Conservation (phyloP, 2,797 vertebrate genomes). For the Dendrocincla fuliginosa region DNA sequence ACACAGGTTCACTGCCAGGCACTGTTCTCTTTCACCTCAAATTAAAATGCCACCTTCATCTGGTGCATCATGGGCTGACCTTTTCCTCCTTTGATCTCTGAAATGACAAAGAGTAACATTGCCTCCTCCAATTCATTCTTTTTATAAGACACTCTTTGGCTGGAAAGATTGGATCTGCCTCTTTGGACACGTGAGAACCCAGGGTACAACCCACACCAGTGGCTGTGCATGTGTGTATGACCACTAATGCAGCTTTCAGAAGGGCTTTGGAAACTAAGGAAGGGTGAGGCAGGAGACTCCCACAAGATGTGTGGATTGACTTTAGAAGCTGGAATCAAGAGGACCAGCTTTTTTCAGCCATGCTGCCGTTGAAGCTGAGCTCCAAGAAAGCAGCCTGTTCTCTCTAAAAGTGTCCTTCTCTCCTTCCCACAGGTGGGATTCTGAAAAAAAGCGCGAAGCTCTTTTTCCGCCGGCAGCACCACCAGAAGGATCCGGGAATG, state of each 20-base stretch:
- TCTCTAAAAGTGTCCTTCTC: slow-evolving; percentile 18
- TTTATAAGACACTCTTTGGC: not conserved
- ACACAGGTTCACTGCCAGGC: not conserved
- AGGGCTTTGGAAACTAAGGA: not conserved
- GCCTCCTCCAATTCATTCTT: not conserved
- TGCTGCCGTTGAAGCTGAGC: not conserved
- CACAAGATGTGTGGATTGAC: not conserved
- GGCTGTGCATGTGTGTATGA: not conserved
- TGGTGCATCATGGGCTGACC: not conserved
- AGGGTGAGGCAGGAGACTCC: not conserved
- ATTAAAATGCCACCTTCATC: not conserved
- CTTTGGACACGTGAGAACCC: not conserved
- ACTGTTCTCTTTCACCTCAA: not conserved
- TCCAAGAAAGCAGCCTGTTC: not conserved
- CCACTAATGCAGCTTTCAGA: not conserved
- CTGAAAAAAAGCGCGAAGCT: slow-evolving; percentile 91
- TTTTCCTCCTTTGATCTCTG: not conserved
- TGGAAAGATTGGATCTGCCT: not conserved
- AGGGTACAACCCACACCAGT: not conserved
- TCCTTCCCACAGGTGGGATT: slow-evolving; percentile 83
- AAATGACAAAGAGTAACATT: not conserved
- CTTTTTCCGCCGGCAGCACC: slow-evolving; percentile 92
- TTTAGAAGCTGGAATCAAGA: not conserved
- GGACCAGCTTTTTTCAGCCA: not conserved
- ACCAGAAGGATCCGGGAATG: slow-evolving; percentile 94